phyloP scores from a whole-genome alignment of 2,113 vertebrate species.

The Nothoprocta perdicaria region DNA sequence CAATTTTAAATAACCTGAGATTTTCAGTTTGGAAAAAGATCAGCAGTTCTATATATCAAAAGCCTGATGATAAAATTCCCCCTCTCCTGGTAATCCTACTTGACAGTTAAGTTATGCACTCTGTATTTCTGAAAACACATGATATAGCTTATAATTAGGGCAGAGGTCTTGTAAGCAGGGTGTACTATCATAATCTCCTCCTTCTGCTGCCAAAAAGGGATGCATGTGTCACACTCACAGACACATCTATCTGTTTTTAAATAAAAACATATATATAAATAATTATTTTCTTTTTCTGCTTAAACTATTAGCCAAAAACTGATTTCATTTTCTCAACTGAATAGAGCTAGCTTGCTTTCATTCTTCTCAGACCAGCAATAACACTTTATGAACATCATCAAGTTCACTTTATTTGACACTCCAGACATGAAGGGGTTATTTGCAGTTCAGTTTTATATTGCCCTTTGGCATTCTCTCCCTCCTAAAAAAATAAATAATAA shows the following conservation, averaged over 20 bases:
- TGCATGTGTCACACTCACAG: accelerated
- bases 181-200: not conserved
- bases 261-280: not conserved
- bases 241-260: not conserved
- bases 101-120: not conserved
- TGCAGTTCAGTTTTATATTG: not conserved
- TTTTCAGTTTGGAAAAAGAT: not conserved
- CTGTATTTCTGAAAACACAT: not conserved
- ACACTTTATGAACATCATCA: not conserved
- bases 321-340: not conserved
- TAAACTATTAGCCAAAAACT: too few relatives aligned
- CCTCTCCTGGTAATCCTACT: not conserved
- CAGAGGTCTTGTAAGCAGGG: not conserved
- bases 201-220: not conserved
- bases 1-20: not conserved
- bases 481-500: too few relatives aligned
- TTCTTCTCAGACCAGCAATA: not conserved
- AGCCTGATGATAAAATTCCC: not conserved
- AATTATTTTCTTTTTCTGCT: too few relatives aligned
- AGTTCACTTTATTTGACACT: not conserved
- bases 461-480: not conserved
- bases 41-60: not conserved
- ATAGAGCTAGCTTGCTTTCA: not conserved
- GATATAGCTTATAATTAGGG: not conserved
- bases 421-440: not conserved